phyloP scores from a whole-genome alignment of 2,888 invertebrate genomes.

The Leucophora obtusa region DNA sequence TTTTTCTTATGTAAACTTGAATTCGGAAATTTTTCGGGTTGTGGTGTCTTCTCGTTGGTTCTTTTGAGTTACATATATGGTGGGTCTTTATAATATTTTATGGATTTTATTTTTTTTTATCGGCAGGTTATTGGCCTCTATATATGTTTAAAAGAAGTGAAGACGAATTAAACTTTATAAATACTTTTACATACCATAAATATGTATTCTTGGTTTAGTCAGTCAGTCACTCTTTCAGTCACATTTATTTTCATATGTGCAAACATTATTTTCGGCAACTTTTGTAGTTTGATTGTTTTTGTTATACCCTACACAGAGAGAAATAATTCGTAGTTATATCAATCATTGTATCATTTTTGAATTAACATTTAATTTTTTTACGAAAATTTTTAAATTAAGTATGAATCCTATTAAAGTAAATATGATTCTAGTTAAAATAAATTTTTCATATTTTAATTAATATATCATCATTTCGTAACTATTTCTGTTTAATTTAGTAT shows the following conservation, averaged over 20 bases:
- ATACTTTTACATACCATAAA: constrained; percentile 58
- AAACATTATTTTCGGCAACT: background rate
- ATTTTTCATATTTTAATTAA: no score
- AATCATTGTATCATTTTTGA: no score
- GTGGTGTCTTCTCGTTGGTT: constrained; percentile 37
- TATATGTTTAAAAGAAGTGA: constrained; percentile 42
- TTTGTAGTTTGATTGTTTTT: background rate
- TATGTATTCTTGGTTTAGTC: constrained; percentile 57
- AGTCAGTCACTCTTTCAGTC: constrained; percentile 2
- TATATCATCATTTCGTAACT: no score
- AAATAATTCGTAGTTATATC: no score
- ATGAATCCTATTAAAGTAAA: no score
- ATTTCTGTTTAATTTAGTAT: no score
- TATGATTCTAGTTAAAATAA: no score
- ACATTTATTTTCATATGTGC: background rate
- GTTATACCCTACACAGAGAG: no score
- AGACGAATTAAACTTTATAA: constrained; percentile 47
- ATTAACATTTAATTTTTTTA: no score
- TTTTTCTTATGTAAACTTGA: constrained; percentile 48
- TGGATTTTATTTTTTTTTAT: constrained; percentile 63
- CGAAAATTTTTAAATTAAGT: no score
- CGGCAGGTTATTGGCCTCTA: constrained; percentile 76
- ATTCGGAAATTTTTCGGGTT: constrained; percentile 69
- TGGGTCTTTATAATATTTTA: constrained; percentile 35
- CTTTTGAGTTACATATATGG: constrained; percentile 31